phyloP scores from a whole-genome alignment of 2,113 vertebrate species.

The Pteruthius melanotis region DNA sequence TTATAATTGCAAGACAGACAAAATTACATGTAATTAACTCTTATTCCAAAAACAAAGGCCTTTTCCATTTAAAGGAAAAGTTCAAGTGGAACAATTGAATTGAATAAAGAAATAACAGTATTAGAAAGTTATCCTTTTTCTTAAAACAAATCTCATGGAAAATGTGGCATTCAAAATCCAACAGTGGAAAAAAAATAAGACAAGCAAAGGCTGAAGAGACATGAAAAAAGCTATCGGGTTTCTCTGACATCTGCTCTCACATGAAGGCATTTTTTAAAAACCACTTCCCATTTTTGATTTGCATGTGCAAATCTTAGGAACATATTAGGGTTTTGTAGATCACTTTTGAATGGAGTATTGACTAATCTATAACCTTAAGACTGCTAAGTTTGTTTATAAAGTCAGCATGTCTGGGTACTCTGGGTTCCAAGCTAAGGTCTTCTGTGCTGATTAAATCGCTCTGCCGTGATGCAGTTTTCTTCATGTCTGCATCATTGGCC shows the following conservation, averaged over 20 bases:
- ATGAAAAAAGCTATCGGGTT: not conserved
- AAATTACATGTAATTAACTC: not conserved
- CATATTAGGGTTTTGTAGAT: not conserved
- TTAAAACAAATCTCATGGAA: not conserved
- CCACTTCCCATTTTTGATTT: not conserved
- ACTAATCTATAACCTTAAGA: not conserved
- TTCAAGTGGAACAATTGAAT: not conserved
- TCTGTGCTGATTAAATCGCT: not conserved
- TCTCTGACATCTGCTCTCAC: fast-evolving
- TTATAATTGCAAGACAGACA: not conserved
- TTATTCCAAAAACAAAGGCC: not conserved
- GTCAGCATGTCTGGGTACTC: not conserved
- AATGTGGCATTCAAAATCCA: not conserved
- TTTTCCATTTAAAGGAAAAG: not conserved
- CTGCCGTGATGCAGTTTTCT: not conserved
- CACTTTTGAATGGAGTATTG: not conserved
- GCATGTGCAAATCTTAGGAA: not conserved
- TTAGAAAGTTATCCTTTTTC: not conserved
- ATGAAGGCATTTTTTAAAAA: not conserved
- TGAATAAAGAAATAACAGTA: not conserved
- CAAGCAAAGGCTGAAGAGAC: not conserved
- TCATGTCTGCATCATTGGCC: not conserved
- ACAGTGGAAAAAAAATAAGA: not conserved
- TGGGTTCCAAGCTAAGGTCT: not conserved
- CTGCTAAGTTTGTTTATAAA: not conserved